Evolutionary conservation across 2,888 invertebrate species (phyloP), one percentile per base, ranked within the genome.

Genomic region (Stramonita haemastoma): DNA sequence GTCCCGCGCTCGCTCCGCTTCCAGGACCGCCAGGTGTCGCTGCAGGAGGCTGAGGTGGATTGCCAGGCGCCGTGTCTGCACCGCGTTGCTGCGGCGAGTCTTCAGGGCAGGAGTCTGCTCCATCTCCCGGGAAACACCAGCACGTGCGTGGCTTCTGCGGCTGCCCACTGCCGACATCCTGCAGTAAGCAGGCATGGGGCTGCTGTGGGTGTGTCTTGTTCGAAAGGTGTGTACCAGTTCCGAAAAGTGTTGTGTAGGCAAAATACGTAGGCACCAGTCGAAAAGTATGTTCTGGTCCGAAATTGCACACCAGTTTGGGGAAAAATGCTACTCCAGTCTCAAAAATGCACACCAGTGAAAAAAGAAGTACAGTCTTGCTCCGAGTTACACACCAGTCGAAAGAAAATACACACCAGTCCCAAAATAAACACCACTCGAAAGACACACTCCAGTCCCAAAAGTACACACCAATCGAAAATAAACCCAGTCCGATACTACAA

Each of bases 161-260:
- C 60, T 79, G 32, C 88, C 88, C 8, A 46, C 32, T 2, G 60
- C 66, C 26, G 88, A 84, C 17, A 88, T 66, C 26, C 83, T 46
- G 70, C 88, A 88, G 84, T 83, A 88, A 17, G 34, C 34, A 46
- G 83, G 88, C 88, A 88, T 88, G 84, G 29, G 77, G 8, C 26
- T 26, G 26, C n/a, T 66, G 66, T 66, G 66, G 2, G 66, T 66
- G 66, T 66, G 66, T 6, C 19, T 13, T 2, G 26, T 66, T 2
- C 26, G 66, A 66, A 26, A 26, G 2, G 66, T 17, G 66, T 46
- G 46, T 8, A 46, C 46, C 46, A 46, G 46, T 46, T 46, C 46
- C 46, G 46, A 46, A 46, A 46, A 5, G 46, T 46, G 2, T 46
- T 46, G 46, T 46, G 46, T 46, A 46, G 46, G 4, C 46, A 8